Conservation (phyloP, 2,888 invertebrate species). For the Odontocolon sp. region DNA sequence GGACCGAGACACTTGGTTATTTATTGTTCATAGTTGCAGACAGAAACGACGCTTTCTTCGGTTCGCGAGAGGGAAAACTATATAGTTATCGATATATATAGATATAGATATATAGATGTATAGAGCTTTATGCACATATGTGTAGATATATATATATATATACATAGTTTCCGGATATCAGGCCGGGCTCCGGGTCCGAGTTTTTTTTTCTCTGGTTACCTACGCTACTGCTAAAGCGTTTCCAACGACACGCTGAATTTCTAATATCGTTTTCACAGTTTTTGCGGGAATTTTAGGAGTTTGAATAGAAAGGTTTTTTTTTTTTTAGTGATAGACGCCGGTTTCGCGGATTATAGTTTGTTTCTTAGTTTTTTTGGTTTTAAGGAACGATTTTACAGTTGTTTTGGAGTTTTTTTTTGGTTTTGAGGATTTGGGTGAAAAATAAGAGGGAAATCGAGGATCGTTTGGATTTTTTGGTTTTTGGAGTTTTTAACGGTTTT, state of each 20-base stretch:
- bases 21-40: not conserved
- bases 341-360: not conserved
- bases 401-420: not conserved
- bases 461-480: not conserved
- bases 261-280: constrained; percentile 61
- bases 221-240: constrained; percentile 70
- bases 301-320: constrained; percentile 56
- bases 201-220: constrained; percentile 65
- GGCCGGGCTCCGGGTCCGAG: constrained; percentile 46
- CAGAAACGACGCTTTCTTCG: not conserved
- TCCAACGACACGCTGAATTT: constrained; percentile 47
- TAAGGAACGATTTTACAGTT: not conserved
- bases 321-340: not conserved
- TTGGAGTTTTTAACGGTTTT: constrained; percentile 4
- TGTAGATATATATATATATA: not conserved
- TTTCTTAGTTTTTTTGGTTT: not conserved
- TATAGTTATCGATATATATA: not conserved
- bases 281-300: constrained; percentile 69
- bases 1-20: not conserved
- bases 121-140: not conserved
- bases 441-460: too few species aligned
- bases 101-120: not conserved
- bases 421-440: too few species aligned
- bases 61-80: not conserved
- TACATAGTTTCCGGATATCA: constrained; percentile 28